These are phyloP conservation scores for Acropora yongei DNA, from an alignment of 64 coral and sea anemone species.

Conservation along the genomic window DNA sequence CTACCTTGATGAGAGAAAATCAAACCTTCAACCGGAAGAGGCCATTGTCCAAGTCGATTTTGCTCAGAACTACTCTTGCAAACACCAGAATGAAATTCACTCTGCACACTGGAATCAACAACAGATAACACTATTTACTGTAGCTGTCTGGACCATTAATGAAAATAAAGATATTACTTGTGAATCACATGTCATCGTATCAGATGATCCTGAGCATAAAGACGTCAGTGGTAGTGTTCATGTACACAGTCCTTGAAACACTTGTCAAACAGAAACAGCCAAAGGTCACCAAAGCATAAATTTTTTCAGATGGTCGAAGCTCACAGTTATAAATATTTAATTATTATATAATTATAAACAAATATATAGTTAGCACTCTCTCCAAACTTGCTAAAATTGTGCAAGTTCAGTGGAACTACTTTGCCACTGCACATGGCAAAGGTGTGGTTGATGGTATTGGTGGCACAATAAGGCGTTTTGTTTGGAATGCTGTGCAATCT, in stretches of 20 bases:
- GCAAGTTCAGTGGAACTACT: conserved; percentile 26
- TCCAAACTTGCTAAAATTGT: conserved; percentile 15
- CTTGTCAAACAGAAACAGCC: conserved; percentile 23
- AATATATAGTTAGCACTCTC: conserved; percentile 16
- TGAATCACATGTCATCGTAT: conserved; percentile 8
- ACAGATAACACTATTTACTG: conserved; percentile 16
- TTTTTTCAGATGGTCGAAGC: conserved; percentile 18
- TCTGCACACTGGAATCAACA: conserved; percentile 11
- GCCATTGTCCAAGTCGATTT: conserved; percentile 26
- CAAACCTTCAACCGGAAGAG: background rate
- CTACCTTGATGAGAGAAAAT: background rate
- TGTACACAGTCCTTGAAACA: background rate
- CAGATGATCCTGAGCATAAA: background rate
- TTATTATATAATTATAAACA: background rate
- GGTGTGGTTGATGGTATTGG: background rate
- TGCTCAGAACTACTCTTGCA: conserved; percentile 15
- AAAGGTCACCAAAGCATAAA: background rate
- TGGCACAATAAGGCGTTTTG: background rate
- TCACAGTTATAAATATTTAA: background rate
- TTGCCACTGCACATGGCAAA: conserved; percentile 49
- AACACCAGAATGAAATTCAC: conserved; percentile 19
- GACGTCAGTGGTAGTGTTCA: conserved; percentile 36
- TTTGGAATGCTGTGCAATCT: too few species aligned
- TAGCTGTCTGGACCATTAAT: conserved; percentile 45
- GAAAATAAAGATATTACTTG: background rate